Evolutionary conservation across 2,888 invertebrate species (phyloP).

Genomic region (Trilocha varians): DNA sequence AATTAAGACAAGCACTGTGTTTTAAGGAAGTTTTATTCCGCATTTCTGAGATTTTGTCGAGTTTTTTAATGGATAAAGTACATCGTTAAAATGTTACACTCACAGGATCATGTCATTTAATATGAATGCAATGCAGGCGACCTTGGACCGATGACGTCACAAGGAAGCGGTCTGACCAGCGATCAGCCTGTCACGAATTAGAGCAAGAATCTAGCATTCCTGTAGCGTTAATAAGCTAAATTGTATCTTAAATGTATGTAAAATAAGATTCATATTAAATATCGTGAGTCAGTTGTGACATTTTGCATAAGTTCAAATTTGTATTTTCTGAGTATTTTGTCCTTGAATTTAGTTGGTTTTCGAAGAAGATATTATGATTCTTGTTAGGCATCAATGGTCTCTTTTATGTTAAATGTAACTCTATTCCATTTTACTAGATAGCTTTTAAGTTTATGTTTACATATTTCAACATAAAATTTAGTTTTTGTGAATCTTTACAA

Average conservation of each 20-base stretch:
- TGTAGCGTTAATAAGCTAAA: conserved; percentile 6
- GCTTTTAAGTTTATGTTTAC: too few species aligned
- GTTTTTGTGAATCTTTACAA: too few species aligned
- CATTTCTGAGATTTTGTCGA: too few species aligned
- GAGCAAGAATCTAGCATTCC: conserved; percentile 22
- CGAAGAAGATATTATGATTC: too few species aligned
- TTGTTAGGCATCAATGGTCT: too few species aligned
- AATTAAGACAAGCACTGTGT: too few species aligned
- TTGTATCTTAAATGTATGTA: neutral
- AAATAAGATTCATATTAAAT: conserved; percentile 3
- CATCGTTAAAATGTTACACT: conserved; percentile 4
- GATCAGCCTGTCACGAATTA: conserved; percentile 29
- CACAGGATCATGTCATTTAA: conserved; percentile 12
- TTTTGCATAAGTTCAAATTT: neutral
- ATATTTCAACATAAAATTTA: too few species aligned
- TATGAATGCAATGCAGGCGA: conserved; percentile 30
- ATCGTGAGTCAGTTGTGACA: neutral
- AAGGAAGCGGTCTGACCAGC: conserved; percentile 39
- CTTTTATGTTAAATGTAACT: too few species aligned
- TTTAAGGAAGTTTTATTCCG: neutral
- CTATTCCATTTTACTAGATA: too few species aligned
- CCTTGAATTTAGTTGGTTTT: too few species aligned
- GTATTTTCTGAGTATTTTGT: neutral
- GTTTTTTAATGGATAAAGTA: neutral
- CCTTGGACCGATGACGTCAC: conserved; percentile 35